Base-by-base conservation (phyloP, 2,113 vertebrate genomes). In the Rattus norvegicus region DNA sequence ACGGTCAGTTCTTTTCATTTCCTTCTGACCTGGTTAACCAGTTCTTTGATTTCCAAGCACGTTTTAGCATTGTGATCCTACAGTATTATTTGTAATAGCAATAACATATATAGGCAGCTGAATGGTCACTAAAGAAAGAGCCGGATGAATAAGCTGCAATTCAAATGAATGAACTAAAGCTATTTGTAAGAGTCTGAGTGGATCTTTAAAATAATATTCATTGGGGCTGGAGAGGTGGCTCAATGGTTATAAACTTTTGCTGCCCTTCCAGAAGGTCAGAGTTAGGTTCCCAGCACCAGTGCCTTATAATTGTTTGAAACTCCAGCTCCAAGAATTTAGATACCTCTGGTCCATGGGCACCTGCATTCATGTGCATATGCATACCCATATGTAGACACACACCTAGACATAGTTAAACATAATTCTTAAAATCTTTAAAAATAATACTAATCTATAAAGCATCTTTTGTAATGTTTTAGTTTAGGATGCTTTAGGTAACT, bases 181-280 rank as follows among this genome's bases (percentile, higher is more conserved):
- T 72, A 80, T 92, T 79, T 88, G 17, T 80, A 81, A 63, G 54
- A 54, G 17, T 49, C 91, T 61, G 24, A 16, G 12, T 43, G 95
- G 63, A 87, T 92, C 92, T 95, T 2, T 43, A 88, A 96, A 95
- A 88, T 76, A 81, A 85, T 63, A 6, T 87, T 93, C 70, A 95
- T 61, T 90, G 52, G 13, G 12, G n/a, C 36, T 61, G 54, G 22
- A 39, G 80, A 84, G 56, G n/a, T 83, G 22, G 56, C 56, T 61
- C n/a, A 84, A 36, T 26, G 54, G 36, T 39, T 84, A 84, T 43
- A 10, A 61, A 11, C 36, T 39, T 26, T 61, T 83, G 19, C 19
- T 22, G 52, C 17, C 54, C 9, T 80, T 56, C 52, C 19, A 12
- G 77, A 54, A 10, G 10, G 30, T 49, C 52, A 56, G 33, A 54